A percentile compares a stretch with the other conserved stretches of the same genome.
Evolutionary conservation across 2,888 invertebrate species (phyloP).

Genomic region (Notocelia uddmanniana): DNA sequence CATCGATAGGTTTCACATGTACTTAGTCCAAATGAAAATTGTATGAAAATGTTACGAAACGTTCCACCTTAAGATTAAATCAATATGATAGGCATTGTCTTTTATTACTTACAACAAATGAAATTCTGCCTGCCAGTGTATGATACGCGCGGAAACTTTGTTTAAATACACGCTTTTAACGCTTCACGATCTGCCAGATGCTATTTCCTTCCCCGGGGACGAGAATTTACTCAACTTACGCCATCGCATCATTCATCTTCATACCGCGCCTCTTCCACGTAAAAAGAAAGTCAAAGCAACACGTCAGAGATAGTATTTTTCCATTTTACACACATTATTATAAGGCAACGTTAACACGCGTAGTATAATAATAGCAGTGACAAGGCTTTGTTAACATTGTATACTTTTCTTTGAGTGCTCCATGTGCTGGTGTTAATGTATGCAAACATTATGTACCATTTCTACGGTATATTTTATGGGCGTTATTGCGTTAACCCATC

Average conservation of each 20-base stretch:
- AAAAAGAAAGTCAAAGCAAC: constrained; percentile 34
- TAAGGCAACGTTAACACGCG: constrained; percentile 3
- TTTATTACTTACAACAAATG: constrained; percentile 9
- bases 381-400: too few species aligned
- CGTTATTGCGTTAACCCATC: too few species aligned
- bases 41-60: too few species aligned
- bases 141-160: constrained; percentile 9
- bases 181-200: constrained; percentile 46
- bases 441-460: too few species aligned
- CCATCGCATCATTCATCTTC: constrained; percentile 56
- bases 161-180: constrained; percentile 22
- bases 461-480: too few species aligned
- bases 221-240: constrained; percentile 43
- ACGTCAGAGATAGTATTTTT: constrained; percentile 9
- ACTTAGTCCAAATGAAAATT: too few species aligned
- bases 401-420: too few species aligned
- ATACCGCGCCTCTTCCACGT: constrained; percentile 46
- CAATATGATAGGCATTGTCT: neutral
- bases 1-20: too few species aligned
- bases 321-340: constrained; percentile 14
- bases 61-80: too few species aligned
- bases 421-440: too few species aligned
- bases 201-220: constrained; percentile 48
- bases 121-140: neutral
- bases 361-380: neutral